phyloP scores from a whole-genome alignment of 2,888 invertebrate genomes.

The Conomelus anceps region DNA sequence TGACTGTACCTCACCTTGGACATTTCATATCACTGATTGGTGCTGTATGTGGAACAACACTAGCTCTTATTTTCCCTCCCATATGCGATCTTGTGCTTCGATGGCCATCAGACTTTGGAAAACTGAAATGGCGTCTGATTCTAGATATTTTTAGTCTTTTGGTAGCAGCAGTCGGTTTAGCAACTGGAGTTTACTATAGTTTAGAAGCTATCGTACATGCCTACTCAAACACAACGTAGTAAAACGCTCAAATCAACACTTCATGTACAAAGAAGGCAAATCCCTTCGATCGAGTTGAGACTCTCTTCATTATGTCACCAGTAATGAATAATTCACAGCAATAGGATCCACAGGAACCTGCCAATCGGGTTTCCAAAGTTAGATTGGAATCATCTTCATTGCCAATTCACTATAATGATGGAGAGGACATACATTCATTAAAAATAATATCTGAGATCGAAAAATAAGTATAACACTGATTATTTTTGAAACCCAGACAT shows the following conservation, averaged over 20 bases:
- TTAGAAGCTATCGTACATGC: conserved; percentile 49
- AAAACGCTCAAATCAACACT: not conserved
- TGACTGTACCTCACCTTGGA: conserved; percentile 73
- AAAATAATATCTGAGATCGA: too few species aligned
- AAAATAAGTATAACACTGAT: too few species aligned
- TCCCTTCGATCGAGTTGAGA: too few species aligned
- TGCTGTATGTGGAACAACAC: conserved; percentile 76
- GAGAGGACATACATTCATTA: too few species aligned
- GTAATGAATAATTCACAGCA: too few species aligned
- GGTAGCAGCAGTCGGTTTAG: conserved; percentile 60
- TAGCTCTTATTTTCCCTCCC: conserved; percentile 83
- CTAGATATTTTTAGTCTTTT: conserved; percentile 60
- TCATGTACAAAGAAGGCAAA: too few species aligned
- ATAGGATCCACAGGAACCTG: too few species aligned
- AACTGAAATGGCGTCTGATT: conserved; percentile 41
- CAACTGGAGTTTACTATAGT: conserved; percentile 69
- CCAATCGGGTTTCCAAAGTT: too few species aligned
- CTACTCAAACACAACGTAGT: not conserved
- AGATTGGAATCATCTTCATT: too few species aligned
- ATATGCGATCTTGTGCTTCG: conserved; percentile 69
- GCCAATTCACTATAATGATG: too few species aligned
- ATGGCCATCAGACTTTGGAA: conserved; percentile 55
- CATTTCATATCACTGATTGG: conserved; percentile 87
- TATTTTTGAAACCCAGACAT: too few species aligned
- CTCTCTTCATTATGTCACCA: too few species aligned